phyloP scores from a whole-genome alignment of 2,888 invertebrate species.

The Helicoverpa assulta region DNA sequence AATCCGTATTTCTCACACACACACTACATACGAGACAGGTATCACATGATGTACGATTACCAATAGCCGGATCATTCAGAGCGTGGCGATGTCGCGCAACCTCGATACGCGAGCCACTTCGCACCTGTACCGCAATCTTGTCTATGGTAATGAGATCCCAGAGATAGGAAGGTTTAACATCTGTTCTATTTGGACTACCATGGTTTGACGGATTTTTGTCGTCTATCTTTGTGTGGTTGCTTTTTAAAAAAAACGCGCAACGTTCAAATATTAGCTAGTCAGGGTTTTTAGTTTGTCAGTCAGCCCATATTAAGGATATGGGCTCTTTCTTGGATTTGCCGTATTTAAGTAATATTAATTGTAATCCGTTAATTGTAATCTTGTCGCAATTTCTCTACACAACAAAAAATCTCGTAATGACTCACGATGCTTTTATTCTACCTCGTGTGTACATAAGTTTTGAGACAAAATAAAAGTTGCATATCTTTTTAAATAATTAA shows the following conservation, averaged over 20 bases:
- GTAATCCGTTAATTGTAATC: slow-evolving; percentile 2
- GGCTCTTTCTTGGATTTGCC: slow-evolving; percentile 11
- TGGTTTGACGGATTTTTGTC: not conserved
- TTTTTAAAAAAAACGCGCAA: no score
- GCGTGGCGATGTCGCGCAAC: slow-evolving; percentile 72
- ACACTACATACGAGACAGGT: slow-evolving; percentile 12
- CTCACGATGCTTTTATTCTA: no score
- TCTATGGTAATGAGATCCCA: slow-evolving; percentile 39
- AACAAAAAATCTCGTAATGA: not conserved
- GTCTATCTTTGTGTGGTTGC: no score
- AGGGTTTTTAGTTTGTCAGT: no score
- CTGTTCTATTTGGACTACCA: no score
- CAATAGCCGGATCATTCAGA: slow-evolving; percentile 71
- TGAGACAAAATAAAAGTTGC: no score
- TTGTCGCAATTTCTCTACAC: slow-evolving; percentile 21
- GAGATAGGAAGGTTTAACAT: slow-evolving; percentile 7
- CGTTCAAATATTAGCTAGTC: no score
- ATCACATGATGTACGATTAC: slow-evolving; percentile 59
- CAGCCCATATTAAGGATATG: no score
- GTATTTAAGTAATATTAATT: no score
- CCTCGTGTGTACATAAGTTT: no score
- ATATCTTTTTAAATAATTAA: no score
- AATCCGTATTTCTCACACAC: not conserved
- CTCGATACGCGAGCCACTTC: slow-evolving; percentile 72
- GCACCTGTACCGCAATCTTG: slow-evolving; percentile 48